Conservation (phyloP, 2,888 invertebrate species). For the Hyposoter dolosus region DNA sequence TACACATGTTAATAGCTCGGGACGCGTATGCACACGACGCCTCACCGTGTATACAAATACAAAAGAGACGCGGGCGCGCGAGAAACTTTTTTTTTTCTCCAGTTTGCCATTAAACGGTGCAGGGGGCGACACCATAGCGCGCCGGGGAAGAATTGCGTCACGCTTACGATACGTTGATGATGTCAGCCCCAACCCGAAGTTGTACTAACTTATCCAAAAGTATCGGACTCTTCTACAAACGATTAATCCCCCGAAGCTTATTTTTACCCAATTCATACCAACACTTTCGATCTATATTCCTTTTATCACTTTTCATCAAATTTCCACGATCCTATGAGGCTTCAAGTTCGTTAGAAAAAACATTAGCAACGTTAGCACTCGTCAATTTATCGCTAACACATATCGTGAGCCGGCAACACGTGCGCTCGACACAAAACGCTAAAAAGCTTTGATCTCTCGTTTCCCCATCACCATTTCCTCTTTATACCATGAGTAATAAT, state of each 20-base stretch:
- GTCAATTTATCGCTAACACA: not conserved
- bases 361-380: not conserved
- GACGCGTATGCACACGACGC: not conserved
- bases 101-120: constrained; percentile 35
- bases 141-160: constrained; percentile 79
- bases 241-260: constrained; percentile 28
- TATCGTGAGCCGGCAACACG: not conserved
- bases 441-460: not conserved
- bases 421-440: not conserved
- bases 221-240: constrained; percentile 72
- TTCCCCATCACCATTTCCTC: not conserved
- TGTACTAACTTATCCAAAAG: constrained; percentile 79
- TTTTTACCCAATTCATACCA: not conserved
- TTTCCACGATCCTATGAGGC: not conserved
- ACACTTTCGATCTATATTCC: not conserved
- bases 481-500: not conserved
- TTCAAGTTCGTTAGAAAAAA: not conserved
- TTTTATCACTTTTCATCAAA: not conserved
- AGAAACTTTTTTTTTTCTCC: constrained; percentile 17
- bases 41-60: constrained; percentile 1
- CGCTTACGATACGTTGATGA: constrained; percentile 81
- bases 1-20: not conserved
- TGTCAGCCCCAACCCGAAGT: constrained; percentile 77
- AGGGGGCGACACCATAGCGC: constrained; percentile 55
- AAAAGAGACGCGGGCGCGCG: constrained; percentile 18